Evolutionary conservation across 2,797 vertebrate genomes (phyloP), one percentile per base, ranked within the genome.

Genomic region (Xiphophorus birchmanni): DNA sequence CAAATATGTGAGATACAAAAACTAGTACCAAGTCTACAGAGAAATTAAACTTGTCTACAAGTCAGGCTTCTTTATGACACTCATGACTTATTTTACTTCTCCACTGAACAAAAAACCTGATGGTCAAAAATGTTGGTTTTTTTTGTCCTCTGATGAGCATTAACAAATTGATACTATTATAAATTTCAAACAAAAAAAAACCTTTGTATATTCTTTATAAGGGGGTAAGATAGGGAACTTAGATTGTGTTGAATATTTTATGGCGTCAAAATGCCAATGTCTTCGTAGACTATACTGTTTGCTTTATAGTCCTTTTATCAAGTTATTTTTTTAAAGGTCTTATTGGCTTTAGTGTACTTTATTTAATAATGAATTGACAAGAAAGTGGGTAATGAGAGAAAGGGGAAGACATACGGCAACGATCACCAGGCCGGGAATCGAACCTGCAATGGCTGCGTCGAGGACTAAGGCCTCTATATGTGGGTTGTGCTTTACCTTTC

Each of bases 1-100:
- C 15, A 67, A 82, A 74, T 75, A 81, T 82, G 60, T 72, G 47
- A 77, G 74, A 83, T 69, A 84, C 52, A 78, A 87, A 90, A 86
- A 91, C 85, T 80, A 82, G 23, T 26, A 9, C 52, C 1, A 79
- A 85, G 79, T 81, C 35, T 76, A 60, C 54, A 71, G 37, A 40
- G 80, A 75, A 81, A 73, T 48, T 85, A 73, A 85, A 89, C 80
- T 80, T 23, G 52, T 69, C 32, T 72, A 74, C 67, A 75, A 21
- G 76, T 74, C 54, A 32, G 29, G 80, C 75, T 60, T 85, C 21
- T 80, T 79, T 26, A 52, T 60, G 74, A 63, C 77, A 29, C 85
- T 56, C 52, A 47, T 11, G 32, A 32, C n/a, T 32, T 87, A 67
- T 73, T 86, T 82, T 35, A 52, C 52, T 82, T 45, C 23, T 74